Evolutionary conservation across 92 coral and sea anemone genomes (phyloP).

Genomic region (Zoanthus sociatus): DNA sequence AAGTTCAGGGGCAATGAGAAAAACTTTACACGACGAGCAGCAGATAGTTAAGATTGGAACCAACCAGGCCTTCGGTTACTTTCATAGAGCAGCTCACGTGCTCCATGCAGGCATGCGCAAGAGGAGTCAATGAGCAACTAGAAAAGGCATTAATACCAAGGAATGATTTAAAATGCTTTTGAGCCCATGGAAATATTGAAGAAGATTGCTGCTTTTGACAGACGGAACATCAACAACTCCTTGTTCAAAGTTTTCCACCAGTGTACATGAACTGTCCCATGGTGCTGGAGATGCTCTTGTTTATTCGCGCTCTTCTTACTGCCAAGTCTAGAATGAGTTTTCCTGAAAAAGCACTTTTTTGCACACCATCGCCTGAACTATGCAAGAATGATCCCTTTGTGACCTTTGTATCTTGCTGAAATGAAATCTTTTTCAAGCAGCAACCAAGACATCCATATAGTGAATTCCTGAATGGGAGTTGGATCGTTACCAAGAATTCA

Average conservation of each 20-base stretch:
- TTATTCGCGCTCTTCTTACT: too few species aligned
- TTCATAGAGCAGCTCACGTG: too few species aligned
- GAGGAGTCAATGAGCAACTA: slow-evolving; percentile 15
- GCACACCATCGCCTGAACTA: slow-evolving; percentile 13
- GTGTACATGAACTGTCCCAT: neutral
- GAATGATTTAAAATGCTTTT: neutral
- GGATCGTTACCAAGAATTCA: slow-evolving; percentile 71
- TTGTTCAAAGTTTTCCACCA: slow-evolving; percentile 51
- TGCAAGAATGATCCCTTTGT: slow-evolving; percentile 62
- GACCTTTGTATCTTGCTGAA: slow-evolving; percentile 58
- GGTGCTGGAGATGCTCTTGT: neutral
- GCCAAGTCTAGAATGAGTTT: too few species aligned
- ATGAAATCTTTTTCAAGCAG: slow-evolving; percentile 36
- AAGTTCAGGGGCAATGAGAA: too few species aligned
- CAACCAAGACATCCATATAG: slow-evolving; percentile 38
- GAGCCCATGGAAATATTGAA: slow-evolving; percentile 4
- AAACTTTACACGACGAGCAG: too few species aligned
- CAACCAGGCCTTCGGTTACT: too few species aligned
- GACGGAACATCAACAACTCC: slow-evolving; percentile 27
- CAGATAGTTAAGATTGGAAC: too few species aligned
- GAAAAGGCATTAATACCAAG: slow-evolving; percentile 2
- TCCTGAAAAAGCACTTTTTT: neutral
- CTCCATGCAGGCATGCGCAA: neutral
- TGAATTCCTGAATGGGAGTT: slow-evolving; percentile 54
- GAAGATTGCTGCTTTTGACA: slow-evolving; percentile 61